Evolutionary conservation across 2,113 vertebrate species (phyloP).

Genomic region (Eretmochelys imbricata): DNA sequence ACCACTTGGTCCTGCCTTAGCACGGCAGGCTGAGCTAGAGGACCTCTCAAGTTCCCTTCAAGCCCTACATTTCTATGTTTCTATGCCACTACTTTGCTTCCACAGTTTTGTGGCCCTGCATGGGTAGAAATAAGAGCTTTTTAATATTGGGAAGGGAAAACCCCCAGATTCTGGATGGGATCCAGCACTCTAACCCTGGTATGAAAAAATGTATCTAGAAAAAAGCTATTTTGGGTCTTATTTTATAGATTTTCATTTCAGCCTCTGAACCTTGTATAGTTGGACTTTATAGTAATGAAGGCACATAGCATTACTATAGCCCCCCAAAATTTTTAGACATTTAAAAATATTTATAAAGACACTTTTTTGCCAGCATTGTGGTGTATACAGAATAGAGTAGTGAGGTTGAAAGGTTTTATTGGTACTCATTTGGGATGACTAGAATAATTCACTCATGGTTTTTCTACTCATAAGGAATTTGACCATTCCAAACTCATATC

Average conservation of each 20-base stretch:
- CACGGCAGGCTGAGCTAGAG: too few species aligned
- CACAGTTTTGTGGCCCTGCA: background rate
- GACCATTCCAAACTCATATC: background rate
- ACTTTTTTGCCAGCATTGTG: background rate
- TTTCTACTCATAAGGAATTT: background rate
- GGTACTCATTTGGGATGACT: background rate
- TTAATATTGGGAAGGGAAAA: background rate
- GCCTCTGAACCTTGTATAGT: background rate
- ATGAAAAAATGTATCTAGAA: background rate
- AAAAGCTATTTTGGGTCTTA: background rate
- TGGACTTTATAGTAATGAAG: background rate
- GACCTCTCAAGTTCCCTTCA: too few species aligned
- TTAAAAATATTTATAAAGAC: background rate
- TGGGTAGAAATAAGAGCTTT: background rate
- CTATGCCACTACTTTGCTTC: background rate
- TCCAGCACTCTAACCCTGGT: accelerated
- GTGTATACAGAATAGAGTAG: background rate
- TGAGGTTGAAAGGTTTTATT: background rate
- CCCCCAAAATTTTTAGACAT: background rate
- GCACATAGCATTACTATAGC: background rate
- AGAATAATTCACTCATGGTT: background rate
- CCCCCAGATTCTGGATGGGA: background rate
- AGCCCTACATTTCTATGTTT: too few species aligned
- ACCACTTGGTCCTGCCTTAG: too few species aligned
- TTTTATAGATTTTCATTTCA: background rate